phyloP scores from a whole-genome alignment of 2,113 vertebrate species.

The Piaya cayana region DNA sequence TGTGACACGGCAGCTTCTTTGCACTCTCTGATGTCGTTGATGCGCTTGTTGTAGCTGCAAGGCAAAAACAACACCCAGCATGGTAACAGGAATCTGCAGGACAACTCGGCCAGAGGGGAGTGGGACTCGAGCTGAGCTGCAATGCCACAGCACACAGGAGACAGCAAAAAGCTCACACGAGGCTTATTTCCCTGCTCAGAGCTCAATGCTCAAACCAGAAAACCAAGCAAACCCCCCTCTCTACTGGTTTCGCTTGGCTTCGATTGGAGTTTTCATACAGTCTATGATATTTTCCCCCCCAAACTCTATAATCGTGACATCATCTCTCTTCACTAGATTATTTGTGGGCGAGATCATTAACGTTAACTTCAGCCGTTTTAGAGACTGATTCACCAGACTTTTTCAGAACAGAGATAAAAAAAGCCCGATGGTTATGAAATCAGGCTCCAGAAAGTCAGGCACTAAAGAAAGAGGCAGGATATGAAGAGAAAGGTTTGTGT shows the following conservation, averaged over 20 bases:
- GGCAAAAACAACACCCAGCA: background rate
- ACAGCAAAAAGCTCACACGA: background rate
- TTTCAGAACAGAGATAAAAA: background rate
- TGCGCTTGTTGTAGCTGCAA: constrained; percentile 96
- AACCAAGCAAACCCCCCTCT: background rate
- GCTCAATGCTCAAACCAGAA: background rate
- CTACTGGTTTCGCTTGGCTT: background rate
- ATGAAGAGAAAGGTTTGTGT: background rate
- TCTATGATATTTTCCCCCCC: background rate
- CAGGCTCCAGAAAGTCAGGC: background rate
- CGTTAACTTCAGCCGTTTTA: background rate
- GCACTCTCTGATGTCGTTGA: constrained; percentile 98
- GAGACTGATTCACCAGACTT: background rate
- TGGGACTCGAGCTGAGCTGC: background rate
- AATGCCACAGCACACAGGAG: background rate
- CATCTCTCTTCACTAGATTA: background rate
- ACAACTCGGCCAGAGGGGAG: background rate
- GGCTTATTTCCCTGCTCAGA: background rate
- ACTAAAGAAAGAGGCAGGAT: background rate
- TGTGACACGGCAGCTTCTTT: constrained; percentile 96
- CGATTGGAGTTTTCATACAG: background rate
- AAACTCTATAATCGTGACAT: background rate
- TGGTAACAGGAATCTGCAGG: accelerated
- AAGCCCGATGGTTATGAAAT: background rate
- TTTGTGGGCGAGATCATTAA: background rate